phyloP scores from a whole-genome alignment of 2,113 vertebrate genomes.

The Acanthisitta chloris region DNA sequence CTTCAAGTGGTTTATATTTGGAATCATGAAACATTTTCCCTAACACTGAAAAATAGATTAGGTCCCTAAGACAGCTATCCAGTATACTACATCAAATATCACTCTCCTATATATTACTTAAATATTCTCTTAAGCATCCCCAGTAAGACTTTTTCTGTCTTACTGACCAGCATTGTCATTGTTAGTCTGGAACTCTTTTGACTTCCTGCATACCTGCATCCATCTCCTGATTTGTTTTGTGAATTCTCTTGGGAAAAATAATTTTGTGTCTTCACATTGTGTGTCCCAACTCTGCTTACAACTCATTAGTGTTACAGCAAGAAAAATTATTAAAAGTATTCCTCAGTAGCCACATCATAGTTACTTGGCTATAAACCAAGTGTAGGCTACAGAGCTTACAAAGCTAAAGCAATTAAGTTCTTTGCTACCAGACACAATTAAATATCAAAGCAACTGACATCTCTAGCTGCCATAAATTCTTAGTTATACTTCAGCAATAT shows the following conservation, averaged over 20 bases:
- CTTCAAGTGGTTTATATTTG: not conserved
- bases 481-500: conserved; percentile 3
- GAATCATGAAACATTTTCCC: not conserved
- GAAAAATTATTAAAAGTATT: not conserved
- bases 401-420: not conserved
- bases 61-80: not conserved
- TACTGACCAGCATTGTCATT: not conserved
- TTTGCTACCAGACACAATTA: not conserved
- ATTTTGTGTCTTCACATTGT: not conserved
- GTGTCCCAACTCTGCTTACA: not conserved
- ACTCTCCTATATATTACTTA: not conserved
- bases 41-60: not conserved
- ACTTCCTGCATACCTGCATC: not conserved
- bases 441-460: not conserved
- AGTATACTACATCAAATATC: not conserved
- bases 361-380: not conserved
- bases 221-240: not conserved
- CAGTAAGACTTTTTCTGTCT: not conserved
- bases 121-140: not conserved
- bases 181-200: not conserved
- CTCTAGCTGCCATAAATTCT: not conserved
- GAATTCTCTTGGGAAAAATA: not conserved
- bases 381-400: not conserved
- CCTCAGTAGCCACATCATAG: not conserved
- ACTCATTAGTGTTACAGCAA: not conserved